Evolutionary conservation across 2,888 invertebrate genomes (phyloP).

Genomic region (Euspilapteryx auroguttella): DNA sequence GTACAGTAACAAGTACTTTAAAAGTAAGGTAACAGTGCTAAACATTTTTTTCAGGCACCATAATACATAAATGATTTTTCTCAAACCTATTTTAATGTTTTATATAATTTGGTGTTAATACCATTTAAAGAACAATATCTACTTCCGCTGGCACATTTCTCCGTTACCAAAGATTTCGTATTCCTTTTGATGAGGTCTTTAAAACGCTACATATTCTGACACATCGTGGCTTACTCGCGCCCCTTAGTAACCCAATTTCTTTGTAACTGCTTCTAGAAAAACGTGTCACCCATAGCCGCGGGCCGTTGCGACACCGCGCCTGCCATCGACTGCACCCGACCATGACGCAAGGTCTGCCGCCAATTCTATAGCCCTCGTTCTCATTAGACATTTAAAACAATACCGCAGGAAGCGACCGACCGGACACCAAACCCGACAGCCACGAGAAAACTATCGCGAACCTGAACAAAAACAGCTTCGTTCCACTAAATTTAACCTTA

Average conservation of each 20-base stretch:
- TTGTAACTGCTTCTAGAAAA: conserved; percentile 22
- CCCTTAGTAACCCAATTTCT: conserved; percentile 9
- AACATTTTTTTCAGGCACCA: no score
- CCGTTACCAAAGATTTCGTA: no score
- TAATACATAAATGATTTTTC: no score
- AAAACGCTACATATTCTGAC: no score
- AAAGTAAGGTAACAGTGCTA: no score
- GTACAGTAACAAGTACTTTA: no score
- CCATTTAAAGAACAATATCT: no score
- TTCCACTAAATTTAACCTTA: conserved; percentile 46
- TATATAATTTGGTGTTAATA: no score
- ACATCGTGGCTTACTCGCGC: no score
- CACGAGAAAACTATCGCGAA: conserved; percentile 44
- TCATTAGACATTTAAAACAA: conserved; percentile 54
- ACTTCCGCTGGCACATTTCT: no score
- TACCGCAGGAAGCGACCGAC: conserved; percentile 56
- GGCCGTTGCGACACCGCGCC: conserved; percentile 38
- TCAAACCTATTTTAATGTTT: no score
- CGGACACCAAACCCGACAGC: conserved; percentile 24
- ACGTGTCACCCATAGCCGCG: conserved; percentile 32
- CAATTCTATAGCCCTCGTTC: conserved; percentile 39
- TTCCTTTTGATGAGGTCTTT: no score
- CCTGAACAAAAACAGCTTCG: conserved; percentile 28
- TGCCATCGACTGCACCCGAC: conserved; percentile 46
- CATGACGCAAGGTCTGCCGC: conserved; percentile 57